Evolutionary conservation across 2,113 vertebrate species (phyloP).

Genomic region (Lagopus leucura): DNA sequence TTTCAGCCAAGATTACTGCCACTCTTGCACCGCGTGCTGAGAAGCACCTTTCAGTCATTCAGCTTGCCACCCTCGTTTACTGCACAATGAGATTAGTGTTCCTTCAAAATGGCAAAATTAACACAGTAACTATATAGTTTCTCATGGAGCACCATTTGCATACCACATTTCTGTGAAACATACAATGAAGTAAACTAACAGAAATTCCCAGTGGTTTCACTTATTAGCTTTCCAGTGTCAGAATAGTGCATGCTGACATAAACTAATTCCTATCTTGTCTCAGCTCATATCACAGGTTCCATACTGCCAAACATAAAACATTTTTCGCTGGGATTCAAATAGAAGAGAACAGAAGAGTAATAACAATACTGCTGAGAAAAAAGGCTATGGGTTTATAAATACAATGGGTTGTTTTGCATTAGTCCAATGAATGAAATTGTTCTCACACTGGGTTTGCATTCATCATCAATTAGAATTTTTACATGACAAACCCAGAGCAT

Average conservation of each 20-base stretch:
- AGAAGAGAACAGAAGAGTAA: constrained; percentile 18
- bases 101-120: background rate
- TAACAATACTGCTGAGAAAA: constrained; percentile 32
- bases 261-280: constrained; percentile 15
- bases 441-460: constrained; percentile 44
- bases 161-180: background rate
- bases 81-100: background rate
- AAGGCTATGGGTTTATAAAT: constrained; percentile 32
- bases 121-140: background rate
- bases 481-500: constrained; percentile 40
- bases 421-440: constrained; percentile 54
- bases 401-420: constrained; percentile 27
- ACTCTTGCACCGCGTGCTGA: background rate
- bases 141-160: background rate
- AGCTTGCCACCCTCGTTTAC: background rate
- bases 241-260: background rate
- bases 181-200: background rate
- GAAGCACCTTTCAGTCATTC: background rate
- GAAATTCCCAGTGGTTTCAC: background rate
- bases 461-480: constrained; percentile 66
- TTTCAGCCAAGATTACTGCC: background rate
- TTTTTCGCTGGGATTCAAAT: background rate
- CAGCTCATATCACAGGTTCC: background rate
- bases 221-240: constrained; percentile 13
- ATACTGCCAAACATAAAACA: background rate